Base-by-base conservation (phyloP, 2,888 invertebrate species). In the Leucophenga montana region DNA sequence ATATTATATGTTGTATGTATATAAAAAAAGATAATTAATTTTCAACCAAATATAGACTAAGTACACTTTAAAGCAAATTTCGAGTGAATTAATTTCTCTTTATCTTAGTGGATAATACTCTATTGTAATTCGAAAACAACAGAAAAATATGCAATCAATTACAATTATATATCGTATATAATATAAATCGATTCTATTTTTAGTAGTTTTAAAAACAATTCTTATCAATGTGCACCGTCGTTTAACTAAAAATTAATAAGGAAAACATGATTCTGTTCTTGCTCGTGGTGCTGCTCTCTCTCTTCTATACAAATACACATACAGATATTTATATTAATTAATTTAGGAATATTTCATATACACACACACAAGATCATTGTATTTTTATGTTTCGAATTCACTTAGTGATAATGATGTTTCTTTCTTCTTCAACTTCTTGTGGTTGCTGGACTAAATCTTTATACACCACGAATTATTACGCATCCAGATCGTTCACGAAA, bases 401-500 rank as follows among this genome's bases (percentile, higher is more conserved):
- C 54, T 54, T 54, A 20, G 18, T 18, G 11, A 54, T 54, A 14
- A 20, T 18, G 20, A 54, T 54, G 50, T 54, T 18, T 9, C 2
- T 54, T 13, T 54, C 0, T 18, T 54, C 1, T 39, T 8, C 39
- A 1, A 39, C 11, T 5, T 33, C 39, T 39, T 61, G 61, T 39
- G 9, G 18, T 14, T 27, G 46, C 14, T 64, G 22, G 62, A 64
- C 48, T 64, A 48, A 64, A 64, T 5, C 33, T 16, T 18, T 9
- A 53, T 16, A 14, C 16, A 16, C 6, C 8, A 13, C 61, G 4
- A 39, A 39, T 61, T n/a, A 64, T 86, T 88, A 88, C 86, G 94
- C 97, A 85, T 98, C 97, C 85, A 96, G 91, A 90, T 98, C 97
- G 84, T 97, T 96, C 54, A 98, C 95, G 89, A 97, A 98, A 61